Conservation (phyloP, 2,113 vertebrate genomes). For the Etheostoma cragini region DNA sequence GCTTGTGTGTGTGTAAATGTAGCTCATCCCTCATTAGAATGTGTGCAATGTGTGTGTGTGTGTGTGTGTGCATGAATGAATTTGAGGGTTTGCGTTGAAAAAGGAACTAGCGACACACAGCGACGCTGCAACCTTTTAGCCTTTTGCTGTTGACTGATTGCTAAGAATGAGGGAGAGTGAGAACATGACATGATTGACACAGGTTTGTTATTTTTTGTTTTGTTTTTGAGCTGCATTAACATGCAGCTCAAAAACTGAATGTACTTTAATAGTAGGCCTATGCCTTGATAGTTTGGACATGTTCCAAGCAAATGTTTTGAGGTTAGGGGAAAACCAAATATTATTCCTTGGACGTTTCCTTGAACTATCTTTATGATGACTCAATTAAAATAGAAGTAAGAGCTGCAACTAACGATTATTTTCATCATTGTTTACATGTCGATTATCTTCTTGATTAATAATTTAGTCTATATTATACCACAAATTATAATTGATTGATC, state of each 20-base stretch:
- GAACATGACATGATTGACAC: slow-evolving; percentile 23
- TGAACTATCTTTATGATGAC: not conserved
- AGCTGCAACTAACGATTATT: not conserved
- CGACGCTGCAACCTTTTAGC: slow-evolving; percentile 15
- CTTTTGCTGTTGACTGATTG: slow-evolving; percentile 11
- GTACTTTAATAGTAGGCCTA: not conserved
- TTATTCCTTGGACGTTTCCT: too few species aligned
- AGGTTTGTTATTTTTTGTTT: too few species aligned
- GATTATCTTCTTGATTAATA: too few species aligned
- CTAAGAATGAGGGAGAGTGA: not conserved
- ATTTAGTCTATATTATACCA: too few species aligned
- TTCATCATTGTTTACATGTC: not conserved
- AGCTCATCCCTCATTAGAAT: slow-evolving; percentile 76
- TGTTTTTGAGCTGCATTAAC: too few species aligned
- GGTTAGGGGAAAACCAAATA: too few species aligned
- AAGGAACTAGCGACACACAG: slow-evolving; percentile 36
- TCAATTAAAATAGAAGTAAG: not conserved
- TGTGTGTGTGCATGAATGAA: slow-evolving; percentile 33
- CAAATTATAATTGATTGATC: not conserved
- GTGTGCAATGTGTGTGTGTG: slow-evolving; percentile 17
- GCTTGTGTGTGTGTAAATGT: not conserved
- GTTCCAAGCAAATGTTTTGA: too few species aligned
- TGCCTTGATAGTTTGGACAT: too few species aligned
- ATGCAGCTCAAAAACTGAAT: not conserved
- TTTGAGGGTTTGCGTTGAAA: slow-evolving; percentile 45